These are phyloP conservation scores for Camelus dromedarius DNA, from an alignment of 2,113 vertebrate species.

Conservation along the genomic window DNA sequence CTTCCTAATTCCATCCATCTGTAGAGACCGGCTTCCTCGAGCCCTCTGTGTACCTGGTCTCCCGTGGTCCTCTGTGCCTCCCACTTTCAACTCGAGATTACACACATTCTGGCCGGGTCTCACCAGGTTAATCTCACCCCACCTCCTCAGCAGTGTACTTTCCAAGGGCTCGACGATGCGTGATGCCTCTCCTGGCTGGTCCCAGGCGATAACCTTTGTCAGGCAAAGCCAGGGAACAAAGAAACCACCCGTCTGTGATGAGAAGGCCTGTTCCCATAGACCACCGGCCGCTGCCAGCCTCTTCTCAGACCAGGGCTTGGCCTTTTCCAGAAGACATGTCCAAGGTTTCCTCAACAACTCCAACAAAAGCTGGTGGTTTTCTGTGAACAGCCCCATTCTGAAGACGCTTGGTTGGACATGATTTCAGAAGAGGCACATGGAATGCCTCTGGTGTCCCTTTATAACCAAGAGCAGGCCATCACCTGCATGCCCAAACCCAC, in stretches of 20 bases:
- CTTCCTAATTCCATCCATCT: background rate
- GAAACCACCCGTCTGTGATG: background rate
- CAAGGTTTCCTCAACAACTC: background rate
- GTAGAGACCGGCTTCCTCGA: background rate
- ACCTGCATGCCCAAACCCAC: background rate
- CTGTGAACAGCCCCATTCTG: background rate
- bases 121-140: background rate
- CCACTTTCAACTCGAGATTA: background rate
- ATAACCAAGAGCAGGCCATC: background rate
- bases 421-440: background rate
- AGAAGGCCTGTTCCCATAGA: background rate
- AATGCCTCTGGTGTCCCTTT: background rate
- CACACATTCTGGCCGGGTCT: background rate
- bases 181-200: background rate
- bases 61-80: background rate
- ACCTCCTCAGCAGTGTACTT: background rate
- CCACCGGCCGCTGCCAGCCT: background rate
- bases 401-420: background rate
- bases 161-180: background rate
- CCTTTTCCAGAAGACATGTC: background rate
- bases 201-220: no score
- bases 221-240: background rate
- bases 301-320: background rate
- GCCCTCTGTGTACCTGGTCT: background rate
- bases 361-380: background rate